Evolutionary conservation across 2,888 invertebrate species (phyloP).

Genomic region (Molorchus minor): DNA sequence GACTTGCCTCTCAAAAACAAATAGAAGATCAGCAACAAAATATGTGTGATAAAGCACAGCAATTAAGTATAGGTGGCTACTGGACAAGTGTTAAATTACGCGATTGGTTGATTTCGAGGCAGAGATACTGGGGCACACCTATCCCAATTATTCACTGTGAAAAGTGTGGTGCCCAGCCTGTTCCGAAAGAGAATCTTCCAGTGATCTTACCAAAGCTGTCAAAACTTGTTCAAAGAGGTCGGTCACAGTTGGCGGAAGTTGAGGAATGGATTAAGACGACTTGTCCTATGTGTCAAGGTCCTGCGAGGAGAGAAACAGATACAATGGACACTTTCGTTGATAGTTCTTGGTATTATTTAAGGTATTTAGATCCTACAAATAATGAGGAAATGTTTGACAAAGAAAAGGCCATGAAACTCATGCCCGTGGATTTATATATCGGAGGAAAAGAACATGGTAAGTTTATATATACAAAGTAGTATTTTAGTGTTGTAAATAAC

Average conservation of each 20-base stretch:
- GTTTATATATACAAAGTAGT: no score
- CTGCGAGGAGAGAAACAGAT: slow-evolving; percentile 89
- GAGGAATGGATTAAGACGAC: slow-evolving; percentile 74
- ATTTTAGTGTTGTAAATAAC: no score
- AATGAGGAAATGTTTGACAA: slow-evolving; percentile 73
- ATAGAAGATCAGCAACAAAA: slow-evolving; percentile 63
- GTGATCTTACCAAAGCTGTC: slow-evolving; percentile 74
- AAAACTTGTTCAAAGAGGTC: slow-evolving; percentile 51
- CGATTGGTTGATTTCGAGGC: slow-evolving; percentile 97
- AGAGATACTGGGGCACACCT: slow-evolving; percentile 98
- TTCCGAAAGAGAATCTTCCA: slow-evolving; percentile 81
- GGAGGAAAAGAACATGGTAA: slow-evolving; percentile 93
- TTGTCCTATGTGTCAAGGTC: slow-evolving; percentile 79
- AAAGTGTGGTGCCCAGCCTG: slow-evolving; percentile 83
- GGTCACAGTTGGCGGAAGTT: slow-evolving; percentile 65
- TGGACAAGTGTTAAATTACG: slow-evolving; percentile 82
- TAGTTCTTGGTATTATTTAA: slow-evolving; percentile 97
- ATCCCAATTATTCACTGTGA: slow-evolving; percentile 93
- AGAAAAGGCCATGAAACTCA: slow-evolving; percentile 66
- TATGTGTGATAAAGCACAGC: slow-evolving; percentile 68
- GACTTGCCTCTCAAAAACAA: slow-evolving; percentile 51
- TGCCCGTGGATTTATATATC: slow-evolving; percentile 95
- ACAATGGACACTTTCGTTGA: slow-evolving; percentile 99
- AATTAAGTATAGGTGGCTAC: slow-evolving; percentile 75
- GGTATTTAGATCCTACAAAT: slow-evolving; percentile 88